phyloP scores from a whole-genome alignment of 92 coral and sea anemone species.

The Paragorgia papillata region DNA sequence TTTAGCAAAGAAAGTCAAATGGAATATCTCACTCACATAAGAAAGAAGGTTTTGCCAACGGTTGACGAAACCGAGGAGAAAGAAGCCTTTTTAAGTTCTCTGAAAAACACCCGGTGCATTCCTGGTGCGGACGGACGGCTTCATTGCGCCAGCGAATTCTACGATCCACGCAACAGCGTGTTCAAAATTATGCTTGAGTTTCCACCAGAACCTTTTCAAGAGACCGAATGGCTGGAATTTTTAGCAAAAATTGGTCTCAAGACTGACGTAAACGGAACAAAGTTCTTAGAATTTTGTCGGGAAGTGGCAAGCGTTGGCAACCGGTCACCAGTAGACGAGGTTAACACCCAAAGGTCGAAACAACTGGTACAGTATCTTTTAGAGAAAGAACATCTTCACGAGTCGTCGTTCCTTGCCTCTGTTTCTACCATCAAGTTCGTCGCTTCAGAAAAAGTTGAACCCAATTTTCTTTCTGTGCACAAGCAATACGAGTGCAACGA shows the following conservation, averaged over 20 bases:
- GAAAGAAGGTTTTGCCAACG: conserved; percentile 41
- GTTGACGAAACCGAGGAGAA: conserved; percentile 30
- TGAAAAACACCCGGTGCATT: conserved; percentile 61
- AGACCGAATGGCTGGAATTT: conserved; percentile 62
- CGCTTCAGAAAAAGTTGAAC: conserved; percentile 54
- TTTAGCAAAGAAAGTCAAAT: conserved; percentile 62
- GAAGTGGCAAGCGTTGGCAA: conserved; percentile 58
- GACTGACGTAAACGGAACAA: conserved; percentile 49
- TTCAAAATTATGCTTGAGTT: conserved; percentile 74
- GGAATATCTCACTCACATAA: conserved; percentile 62
- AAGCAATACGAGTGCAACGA: conserved; percentile 37
- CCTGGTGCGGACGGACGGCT: conserved; percentile 64
- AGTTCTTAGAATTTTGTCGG: conserved; percentile 61
- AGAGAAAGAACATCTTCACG: conserved; percentile 38
- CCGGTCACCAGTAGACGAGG: not conserved
- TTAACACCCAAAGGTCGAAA: conserved; percentile 58
- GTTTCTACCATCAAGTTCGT: conserved; percentile 70
- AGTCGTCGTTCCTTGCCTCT: conserved; percentile 40
- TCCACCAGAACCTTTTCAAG: conserved; percentile 69
- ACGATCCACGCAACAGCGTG: conserved; percentile 71
- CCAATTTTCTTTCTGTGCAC: conserved; percentile 34
- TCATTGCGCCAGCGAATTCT: conserved; percentile 62
- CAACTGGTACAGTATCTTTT: conserved; percentile 62
- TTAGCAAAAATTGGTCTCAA: conserved; percentile 70
- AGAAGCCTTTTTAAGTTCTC: conserved; percentile 20